phyloP scores from a whole-genome alignment of 2,113 vertebrate species.

The Rhadina sibilatrix region DNA sequence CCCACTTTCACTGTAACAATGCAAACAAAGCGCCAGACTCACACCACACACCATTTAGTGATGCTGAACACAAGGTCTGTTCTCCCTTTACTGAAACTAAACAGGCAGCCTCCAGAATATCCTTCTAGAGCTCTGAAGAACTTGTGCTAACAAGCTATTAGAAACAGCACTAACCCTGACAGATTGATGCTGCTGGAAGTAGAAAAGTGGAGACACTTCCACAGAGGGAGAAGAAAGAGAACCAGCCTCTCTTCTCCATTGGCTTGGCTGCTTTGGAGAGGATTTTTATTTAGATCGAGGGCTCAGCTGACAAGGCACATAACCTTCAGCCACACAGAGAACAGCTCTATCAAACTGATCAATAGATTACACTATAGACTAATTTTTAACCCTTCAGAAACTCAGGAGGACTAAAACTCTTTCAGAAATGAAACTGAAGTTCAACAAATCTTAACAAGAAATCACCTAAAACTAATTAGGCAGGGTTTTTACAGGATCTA shows the following conservation, averaged over 20 bases:
- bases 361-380: slow-evolving; percentile 25
- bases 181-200: slow-evolving; percentile 8
- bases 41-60: neutral
- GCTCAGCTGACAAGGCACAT: slow-evolving; percentile 55
- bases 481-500: neutral
- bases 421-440: neutral
- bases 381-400: slow-evolving; percentile 61
- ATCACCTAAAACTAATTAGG: neutral
- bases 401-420: neutral
- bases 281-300: slow-evolving; percentile 55
- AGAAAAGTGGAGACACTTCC: slow-evolving; percentile 22
- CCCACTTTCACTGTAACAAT: neutral
- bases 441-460: neutral
- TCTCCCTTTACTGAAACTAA: neutral
- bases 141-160: neutral
- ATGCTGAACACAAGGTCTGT: neutral
- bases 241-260: slow-evolving; percentile 55
- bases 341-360: slow-evolving; percentile 38
- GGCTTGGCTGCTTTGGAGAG: slow-evolving; percentile 30
- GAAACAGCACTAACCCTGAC: slow-evolving; percentile 43
- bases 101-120: neutral
- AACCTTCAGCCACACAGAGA: slow-evolving; percentile 49
- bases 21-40: neutral
- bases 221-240: slow-evolving; percentile 47
- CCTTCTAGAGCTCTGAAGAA: neutral